Conservation (phyloP, 1,140 invertebrate genomes). For the Tetramorium simillimum region DNA sequence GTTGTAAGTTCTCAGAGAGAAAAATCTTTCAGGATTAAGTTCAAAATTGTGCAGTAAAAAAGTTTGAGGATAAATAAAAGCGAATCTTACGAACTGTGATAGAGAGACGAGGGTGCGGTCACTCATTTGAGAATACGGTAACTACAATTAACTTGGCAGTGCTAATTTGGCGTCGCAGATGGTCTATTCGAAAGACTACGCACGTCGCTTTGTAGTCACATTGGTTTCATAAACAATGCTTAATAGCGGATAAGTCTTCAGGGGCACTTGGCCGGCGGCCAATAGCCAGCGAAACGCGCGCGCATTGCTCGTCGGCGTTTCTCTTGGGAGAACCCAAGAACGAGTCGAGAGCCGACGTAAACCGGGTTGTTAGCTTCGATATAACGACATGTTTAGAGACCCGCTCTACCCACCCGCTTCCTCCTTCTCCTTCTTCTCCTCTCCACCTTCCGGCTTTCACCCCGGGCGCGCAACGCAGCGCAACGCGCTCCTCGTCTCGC, state of each 20-base stretch:
- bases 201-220: constrained; percentile 35
- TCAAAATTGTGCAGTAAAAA: neutral
- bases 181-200: neutral
- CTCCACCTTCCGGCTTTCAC: constrained; percentile 41
- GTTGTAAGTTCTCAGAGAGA: neutral
- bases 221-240: constrained; percentile 54
- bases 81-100: neutral
- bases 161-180: constrained; percentile 28
- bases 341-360: constrained; percentile 40
- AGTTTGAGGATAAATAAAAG: neutral
- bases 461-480: neutral
- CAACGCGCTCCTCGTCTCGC: neutral
- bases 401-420: constrained; percentile 16
- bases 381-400: constrained; percentile 62
- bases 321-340: constrained; percentile 42
- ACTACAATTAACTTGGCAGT: constrained; percentile 44
- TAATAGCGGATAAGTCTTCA: constrained; percentile 40
- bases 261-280: constrained; percentile 53
- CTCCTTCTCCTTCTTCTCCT: neutral
- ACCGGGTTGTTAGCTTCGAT: constrained; percentile 62
- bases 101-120: neutral
- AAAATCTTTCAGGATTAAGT: neutral
- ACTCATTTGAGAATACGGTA: neutral
- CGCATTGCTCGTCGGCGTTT: constrained; percentile 4
- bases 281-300: constrained; percentile 24